phyloP scores from a whole-genome alignment of 2,888 invertebrate species.

The Oligia latruncula region DNA sequence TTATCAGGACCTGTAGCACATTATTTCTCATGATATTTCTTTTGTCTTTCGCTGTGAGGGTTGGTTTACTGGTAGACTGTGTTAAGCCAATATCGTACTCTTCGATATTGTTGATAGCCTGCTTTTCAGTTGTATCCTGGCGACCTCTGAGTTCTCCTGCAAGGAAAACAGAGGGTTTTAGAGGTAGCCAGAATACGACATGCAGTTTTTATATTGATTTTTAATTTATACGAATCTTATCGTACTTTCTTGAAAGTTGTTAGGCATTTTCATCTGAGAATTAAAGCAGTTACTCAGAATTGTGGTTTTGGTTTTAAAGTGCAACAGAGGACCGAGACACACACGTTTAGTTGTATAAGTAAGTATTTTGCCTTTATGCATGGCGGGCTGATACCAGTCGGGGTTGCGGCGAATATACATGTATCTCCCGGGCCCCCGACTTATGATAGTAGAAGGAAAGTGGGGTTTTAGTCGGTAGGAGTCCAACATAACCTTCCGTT shows the following conservation, averaged over 20 bases:
- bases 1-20: constrained; percentile 80
- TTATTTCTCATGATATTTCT: constrained; percentile 82
- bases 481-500: neutral
- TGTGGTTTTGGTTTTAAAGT: neutral
- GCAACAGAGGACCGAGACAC: neutral
- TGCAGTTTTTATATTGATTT: constrained; percentile 37
- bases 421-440: neutral
- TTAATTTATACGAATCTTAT: neutral
- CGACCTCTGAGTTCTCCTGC: constrained; percentile 85
- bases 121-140: constrained; percentile 71
- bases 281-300: neutral
- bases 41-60: constrained; percentile 77
- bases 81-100: constrained; percentile 16
- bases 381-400: neutral
- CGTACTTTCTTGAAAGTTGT: neutral
- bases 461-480: neutral
- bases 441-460: neutral
- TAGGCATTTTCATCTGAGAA: neutral
- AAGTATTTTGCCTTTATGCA: neutral
- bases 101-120: neutral
- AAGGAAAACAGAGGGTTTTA: constrained; percentile 81
- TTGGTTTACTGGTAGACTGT: constrained; percentile 47
- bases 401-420: neutral
- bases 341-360: neutral
- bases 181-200: constrained; percentile 75